Evolutionary conservation across 37 sponge, comb jelly and placozoan genomes (phyloP), one percentile per base, ranked within the genome.

Genomic region (Aphrocallistes beatrix): DNA sequence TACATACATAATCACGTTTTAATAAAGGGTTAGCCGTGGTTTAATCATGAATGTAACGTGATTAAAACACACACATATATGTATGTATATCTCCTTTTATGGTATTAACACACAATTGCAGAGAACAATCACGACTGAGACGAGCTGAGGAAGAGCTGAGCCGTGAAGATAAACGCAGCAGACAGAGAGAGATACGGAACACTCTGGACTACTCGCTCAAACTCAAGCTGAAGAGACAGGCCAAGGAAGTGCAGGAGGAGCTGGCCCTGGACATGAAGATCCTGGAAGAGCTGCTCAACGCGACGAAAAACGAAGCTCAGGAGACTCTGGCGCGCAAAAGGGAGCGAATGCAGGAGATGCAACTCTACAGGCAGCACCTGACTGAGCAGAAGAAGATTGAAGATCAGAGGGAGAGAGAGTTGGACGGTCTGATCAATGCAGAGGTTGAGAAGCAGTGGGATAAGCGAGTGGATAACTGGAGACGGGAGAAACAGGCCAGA

Each of bases 191-290:
- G 38, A 90, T 88, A 23, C 93, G 90, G 38, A 82, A 83, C 1
- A 85, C 81, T 30, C 91, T 94, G 6, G 91, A 92, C 82, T 86
- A 90, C 85, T 95, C 97, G 28, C 84, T 98, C 38, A 94, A 90
- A 50, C 87, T 95, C 36, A 98, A 98, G 81, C 87, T 95, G 87
- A 93, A 92, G 87, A 88, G 81, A 47, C 81, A 91, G 86, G 92
- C 95, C 0, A 94, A 89, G 82, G 94, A 95, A 39, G 84, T 91
- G 32, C 96, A 98, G 81, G 94, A 93, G 81, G 96, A 98, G 83
- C 84, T 98, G 0, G 99, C 95, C 23, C 83, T 95, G 83, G 99
- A 98, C 48, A 98, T 98, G 99, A 98, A 93, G 86, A 85, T 95
- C 23, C 85, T 98, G 34, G 94, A 98, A 75, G 88, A 92, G 13